Conservation (phyloP, 2,888 invertebrate species). For the Podotricha telesiphe region DNA sequence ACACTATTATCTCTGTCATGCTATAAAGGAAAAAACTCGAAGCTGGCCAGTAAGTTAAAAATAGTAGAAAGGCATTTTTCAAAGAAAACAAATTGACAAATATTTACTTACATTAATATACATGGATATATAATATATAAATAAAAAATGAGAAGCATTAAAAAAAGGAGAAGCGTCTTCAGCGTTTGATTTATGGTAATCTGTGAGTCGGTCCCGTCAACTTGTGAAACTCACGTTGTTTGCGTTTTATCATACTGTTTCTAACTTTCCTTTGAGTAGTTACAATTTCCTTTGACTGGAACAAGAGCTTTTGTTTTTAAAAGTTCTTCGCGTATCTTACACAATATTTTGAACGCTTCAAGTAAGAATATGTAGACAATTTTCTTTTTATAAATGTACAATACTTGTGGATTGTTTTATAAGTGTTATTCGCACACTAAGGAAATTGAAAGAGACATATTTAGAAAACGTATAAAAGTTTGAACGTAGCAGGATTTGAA, state of each 20-base stretch:
- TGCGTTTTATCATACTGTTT: slow-evolving; percentile 28
- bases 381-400: too few relatives aligned
- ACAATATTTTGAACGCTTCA: slow-evolving; percentile 1
- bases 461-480: too few relatives aligned
- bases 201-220: slow-evolving; percentile 29
- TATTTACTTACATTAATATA: too few relatives aligned
- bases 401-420: too few relatives aligned
- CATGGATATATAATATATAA: not conserved
- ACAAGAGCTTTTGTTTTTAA: not conserved
- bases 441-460: too few relatives aligned
- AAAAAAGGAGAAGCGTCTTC: slow-evolving; percentile 26
- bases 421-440: too few relatives aligned
- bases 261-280: slow-evolving; percentile 20
- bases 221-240: slow-evolving; percentile 26
- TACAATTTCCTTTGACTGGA: not conserved
- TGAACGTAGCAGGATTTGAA: too few relatives aligned
- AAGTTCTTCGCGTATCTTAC: not conserved
- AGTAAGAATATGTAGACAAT: not conserved
- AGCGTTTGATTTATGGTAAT: slow-evolving; percentile 34
- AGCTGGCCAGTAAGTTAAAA: too few relatives aligned
- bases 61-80: too few relatives aligned
- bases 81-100: too few relatives aligned
- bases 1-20: too few relatives aligned
- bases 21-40: too few relatives aligned
- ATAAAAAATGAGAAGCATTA: slow-evolving; percentile 11